phyloP scores from a whole-genome alignment of 2,797 vertebrate genomes.

The Hydrolagus colliei region DNA sequence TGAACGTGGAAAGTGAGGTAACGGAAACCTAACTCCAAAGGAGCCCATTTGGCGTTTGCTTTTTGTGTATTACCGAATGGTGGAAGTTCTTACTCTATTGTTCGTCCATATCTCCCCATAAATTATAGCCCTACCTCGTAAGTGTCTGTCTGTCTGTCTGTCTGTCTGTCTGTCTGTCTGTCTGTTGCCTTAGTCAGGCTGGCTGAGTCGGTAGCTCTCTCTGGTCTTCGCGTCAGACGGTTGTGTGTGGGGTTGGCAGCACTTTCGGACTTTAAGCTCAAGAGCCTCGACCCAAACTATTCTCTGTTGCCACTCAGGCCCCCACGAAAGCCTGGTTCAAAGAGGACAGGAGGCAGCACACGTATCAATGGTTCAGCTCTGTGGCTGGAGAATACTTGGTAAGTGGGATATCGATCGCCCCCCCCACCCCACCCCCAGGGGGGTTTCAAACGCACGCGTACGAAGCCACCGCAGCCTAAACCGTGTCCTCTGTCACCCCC shows the following conservation, averaged over 20 bases:
- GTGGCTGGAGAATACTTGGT: conserved; percentile 66
- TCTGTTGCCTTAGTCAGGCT: too few species aligned
- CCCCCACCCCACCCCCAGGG: not conserved
- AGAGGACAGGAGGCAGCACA: conserved; percentile 46
- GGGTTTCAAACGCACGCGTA: too few species aligned
- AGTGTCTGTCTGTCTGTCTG: not conserved
- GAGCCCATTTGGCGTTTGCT: not conserved
- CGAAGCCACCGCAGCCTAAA: too few species aligned
- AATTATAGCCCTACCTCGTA: not conserved
- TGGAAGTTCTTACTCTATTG: not conserved
- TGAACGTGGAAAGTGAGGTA: conserved; percentile 65
- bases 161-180: too few species aligned
- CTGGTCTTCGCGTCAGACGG: too few species aligned
- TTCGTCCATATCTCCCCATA: not conserved
- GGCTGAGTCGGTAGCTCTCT: too few species aligned
- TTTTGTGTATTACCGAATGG: too few species aligned
- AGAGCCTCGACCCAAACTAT: not conserved
- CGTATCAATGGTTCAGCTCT: conserved; percentile 74
- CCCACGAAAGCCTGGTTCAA: conserved; percentile 73
- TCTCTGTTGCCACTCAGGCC: conserved; percentile 48
- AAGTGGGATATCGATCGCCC: conserved; percentile 34
- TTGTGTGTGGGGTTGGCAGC: too few species aligned
- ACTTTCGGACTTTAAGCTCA: too few species aligned
- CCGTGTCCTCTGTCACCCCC: not conserved
- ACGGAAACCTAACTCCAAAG: accelerated